Conservation (phyloP, 2,797 vertebrate genomes). For the Lithobates pipiens region DNA sequence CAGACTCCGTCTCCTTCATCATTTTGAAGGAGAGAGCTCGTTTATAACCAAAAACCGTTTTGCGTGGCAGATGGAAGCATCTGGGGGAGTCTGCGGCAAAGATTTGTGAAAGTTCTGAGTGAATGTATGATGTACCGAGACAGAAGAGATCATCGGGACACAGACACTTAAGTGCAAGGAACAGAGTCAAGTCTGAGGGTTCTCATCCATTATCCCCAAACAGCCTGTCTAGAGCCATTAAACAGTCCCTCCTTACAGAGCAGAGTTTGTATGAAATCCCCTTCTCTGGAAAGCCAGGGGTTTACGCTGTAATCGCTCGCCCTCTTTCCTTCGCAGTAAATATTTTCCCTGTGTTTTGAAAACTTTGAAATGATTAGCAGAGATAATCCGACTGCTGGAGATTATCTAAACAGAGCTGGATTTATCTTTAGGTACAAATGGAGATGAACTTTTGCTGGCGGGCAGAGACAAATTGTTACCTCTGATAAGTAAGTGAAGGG, state of each 20-base stretch:
- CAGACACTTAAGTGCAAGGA: slow-evolving; percentile 24
- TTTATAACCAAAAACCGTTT: slow-evolving; percentile 14
- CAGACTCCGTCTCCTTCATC: background rate
- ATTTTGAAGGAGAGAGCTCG: slow-evolving; percentile 33
- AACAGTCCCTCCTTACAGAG: slow-evolving; percentile 48
- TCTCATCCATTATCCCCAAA: slow-evolving; percentile 58
- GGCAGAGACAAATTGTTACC: slow-evolving; percentile 31
- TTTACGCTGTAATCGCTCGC: slow-evolving; percentile 37
- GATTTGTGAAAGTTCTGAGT: slow-evolving; percentile 39
- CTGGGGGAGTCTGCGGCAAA: slow-evolving; percentile 46
- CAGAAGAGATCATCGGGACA: slow-evolving; percentile 30
- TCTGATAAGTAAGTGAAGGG: slow-evolving; percentile 40
- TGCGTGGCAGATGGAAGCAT: slow-evolving; percentile 49
- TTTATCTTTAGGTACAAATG: slow-evolving; percentile 42
- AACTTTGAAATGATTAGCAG: slow-evolving; percentile 60
- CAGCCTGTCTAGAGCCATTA: slow-evolving; percentile 59
- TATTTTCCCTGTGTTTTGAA: slow-evolving; percentile 59
- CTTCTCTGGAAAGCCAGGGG: slow-evolving; percentile 13
- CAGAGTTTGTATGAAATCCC: slow-evolving; percentile 31
- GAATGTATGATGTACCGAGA: slow-evolving; percentile 40
- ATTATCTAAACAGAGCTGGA: slow-evolving; percentile 58
- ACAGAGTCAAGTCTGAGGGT: slow-evolving; percentile 22
- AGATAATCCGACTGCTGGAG: slow-evolving; percentile 54
- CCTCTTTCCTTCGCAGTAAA: slow-evolving; percentile 51
- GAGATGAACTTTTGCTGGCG: slow-evolving; percentile 48